Conservation (phyloP, 2,888 invertebrate genomes). For the Tenthredo scrophulariae region DNA sequence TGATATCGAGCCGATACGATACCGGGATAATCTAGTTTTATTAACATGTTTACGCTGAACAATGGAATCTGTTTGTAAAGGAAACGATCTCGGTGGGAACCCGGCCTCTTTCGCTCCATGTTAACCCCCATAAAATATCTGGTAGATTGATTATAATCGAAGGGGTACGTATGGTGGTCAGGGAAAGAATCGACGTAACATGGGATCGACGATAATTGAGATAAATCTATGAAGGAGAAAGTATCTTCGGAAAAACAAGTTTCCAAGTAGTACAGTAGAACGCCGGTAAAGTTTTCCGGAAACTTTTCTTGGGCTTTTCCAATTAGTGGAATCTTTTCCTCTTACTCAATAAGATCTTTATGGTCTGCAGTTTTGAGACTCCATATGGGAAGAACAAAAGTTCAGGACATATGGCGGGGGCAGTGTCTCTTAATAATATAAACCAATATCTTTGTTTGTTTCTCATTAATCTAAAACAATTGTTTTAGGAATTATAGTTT, state of each 20-base stretch:
- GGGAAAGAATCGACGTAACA: background rate
- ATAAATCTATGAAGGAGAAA: background rate
- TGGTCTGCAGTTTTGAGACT: background rate
- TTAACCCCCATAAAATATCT: constrained; percentile 6
- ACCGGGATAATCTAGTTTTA: constrained; percentile 19
- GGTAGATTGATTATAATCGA: background rate
- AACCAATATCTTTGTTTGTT: constrained; percentile 31
- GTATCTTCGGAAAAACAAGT: constrained; percentile 13
- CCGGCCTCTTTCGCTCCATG: background rate
- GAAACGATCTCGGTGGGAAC: background rate
- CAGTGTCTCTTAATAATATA: background rate
- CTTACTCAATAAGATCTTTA: background rate
- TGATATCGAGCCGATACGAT: background rate
- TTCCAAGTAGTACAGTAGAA: background rate
- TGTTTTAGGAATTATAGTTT: background rate
- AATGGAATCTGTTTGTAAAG: background rate
- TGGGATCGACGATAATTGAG: constrained; percentile 38
- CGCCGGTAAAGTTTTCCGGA: background rate
- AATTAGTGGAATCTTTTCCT: background rate
- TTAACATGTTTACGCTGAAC: background rate
- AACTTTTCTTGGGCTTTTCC: background rate
- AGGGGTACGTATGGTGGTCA: background rate
- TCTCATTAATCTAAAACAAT: background rate
- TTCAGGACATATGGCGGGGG: background rate
- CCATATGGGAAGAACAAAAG: background rate